Evolutionary conservation across 2,797 vertebrate genomes (phyloP), one percentile per base, ranked within the genome.

Genomic region (Diglossa cyanea): DNA sequence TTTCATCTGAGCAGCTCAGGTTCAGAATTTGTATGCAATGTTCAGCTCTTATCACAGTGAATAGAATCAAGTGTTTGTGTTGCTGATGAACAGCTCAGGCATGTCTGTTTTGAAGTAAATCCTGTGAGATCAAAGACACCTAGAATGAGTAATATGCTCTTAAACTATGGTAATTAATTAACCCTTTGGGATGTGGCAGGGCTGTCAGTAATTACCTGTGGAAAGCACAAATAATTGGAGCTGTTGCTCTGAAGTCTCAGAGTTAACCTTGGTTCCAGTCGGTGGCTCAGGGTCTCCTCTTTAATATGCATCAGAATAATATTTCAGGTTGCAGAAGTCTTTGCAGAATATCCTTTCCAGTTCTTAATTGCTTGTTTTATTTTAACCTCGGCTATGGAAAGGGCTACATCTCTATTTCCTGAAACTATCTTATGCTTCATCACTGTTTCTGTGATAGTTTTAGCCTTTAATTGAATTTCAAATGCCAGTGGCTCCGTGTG

Each of bases 401-500:
- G 18, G 17, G 15, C 76, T 86, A 70, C 17, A 28, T 73, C 53
- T 31, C 13, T 67, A 10, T 91, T 91, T 95, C 30, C 51, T 84
- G 55, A 50, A 81, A 81, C 13, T 62, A 16, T 30, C 50, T 58
- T 66, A 40, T 30, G 19, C 53, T 93, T 79, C 44, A 47, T 76
- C 30, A 11, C 18, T 75, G 62, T 63, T 84, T 79, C 31, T 65
- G 23, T 58, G 51, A 62, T 40, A 55, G 18, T 50, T 92, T 70
- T 84, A 68, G 37, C 19, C 17, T 87, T 71, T 90, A 94, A 93
- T 50, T 94, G 54, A 86, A 57, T 83, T 90, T 71, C 82, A 80
- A 88, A 86, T 88, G 85, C 51, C 61, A 83, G 25, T 68, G 65
- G 35, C 35, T 90, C 53, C 30, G 3, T 37, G 47, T 90, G 76